These are phyloP conservation scores for Zootoca vivipara DNA, from an alignment of 2,113 vertebrate species.

Conservation along the genomic window DNA sequence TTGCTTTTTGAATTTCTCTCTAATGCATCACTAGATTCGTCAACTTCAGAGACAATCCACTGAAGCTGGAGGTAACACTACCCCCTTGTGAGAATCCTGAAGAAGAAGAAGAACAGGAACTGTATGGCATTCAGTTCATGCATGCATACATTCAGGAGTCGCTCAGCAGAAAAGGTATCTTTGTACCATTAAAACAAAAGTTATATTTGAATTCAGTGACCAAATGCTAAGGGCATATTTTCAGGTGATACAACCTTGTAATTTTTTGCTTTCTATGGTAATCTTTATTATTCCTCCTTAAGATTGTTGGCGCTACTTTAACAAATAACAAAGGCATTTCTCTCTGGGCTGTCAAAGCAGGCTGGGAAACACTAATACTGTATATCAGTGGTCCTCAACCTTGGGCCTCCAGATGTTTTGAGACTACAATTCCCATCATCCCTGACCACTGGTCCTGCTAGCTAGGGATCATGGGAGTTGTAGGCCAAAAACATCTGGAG, in stretches of 20 bases:
- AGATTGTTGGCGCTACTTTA: background rate
- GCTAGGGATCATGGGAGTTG: too few species aligned
- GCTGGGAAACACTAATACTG: background rate
- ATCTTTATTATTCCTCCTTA: background rate
- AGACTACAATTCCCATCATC: too few species aligned
- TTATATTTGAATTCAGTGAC: background rate
- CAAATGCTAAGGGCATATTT: background rate
- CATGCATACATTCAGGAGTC: constrained; percentile 85
- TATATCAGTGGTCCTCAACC: too few species aligned
- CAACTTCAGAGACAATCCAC: constrained; percentile 94
- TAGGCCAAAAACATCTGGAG: too few species aligned
- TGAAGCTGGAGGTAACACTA: constrained; percentile 84
- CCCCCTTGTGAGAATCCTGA: constrained; percentile 67
- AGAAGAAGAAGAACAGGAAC: constrained; percentile 85
- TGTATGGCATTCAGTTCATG: constrained; percentile 95
- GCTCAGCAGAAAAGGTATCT: constrained; percentile 63
- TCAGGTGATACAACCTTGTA: background rate
- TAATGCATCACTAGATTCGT: constrained; percentile 86
- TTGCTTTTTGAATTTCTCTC: constrained; percentile 35
- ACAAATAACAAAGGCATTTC: background rate
- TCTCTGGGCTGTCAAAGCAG: background rate
- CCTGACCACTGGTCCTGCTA: too few species aligned
- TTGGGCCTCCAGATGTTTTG: too few species aligned
- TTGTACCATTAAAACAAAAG: background rate
- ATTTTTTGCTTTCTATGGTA: background rate